A percentile compares a stretch with the other conserved stretches of the same genome.
Evolutionary conservation across 2,113 vertebrate species (phyloP).

Genomic region (Nerophis lumbriciformis): DNA sequence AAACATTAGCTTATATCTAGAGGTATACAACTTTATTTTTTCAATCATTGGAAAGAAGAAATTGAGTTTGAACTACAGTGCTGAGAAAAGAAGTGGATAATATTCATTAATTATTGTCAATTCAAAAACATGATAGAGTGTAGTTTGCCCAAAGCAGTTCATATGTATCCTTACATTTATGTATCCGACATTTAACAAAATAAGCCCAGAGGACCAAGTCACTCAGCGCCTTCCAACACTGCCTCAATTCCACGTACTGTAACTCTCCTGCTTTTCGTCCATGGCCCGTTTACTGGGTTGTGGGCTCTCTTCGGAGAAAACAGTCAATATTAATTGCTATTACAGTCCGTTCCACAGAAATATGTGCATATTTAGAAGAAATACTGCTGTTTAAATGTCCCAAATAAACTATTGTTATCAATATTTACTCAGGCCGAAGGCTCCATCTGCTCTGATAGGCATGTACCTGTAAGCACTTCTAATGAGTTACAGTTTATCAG

Average conservation of each 20-base stretch:
- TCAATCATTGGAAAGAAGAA: too few relatives aligned
- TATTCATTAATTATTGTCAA: too few relatives aligned
- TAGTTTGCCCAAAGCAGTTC: too few relatives aligned
- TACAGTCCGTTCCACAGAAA: background rate
- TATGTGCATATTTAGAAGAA: background rate
- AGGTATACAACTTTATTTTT: too few relatives aligned
- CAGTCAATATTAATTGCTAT: constrained; percentile 1
- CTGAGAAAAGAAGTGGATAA: too few relatives aligned
- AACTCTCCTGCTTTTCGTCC: constrained; percentile 7
- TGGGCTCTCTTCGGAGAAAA: background rate
- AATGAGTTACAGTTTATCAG: constrained; percentile 46
- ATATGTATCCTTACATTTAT: too few relatives aligned
- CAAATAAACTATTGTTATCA: constrained; percentile 29
- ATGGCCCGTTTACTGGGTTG: constrained; percentile 16
- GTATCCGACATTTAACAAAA: constrained; percentile 50
- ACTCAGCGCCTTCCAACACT: constrained; percentile 40
- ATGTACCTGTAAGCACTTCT: constrained; percentile 23
- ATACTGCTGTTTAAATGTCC: constrained; percentile 11
- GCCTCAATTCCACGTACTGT: constrained; percentile 16
- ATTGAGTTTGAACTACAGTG: too few relatives aligned
- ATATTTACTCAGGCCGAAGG: constrained; percentile 17
- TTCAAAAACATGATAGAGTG: too few relatives aligned
- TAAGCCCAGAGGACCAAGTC: constrained; percentile 54
- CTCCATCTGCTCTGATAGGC: constrained; percentile 55
- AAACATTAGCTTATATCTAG: too few relatives aligned